Evolutionary conservation across 1,140 invertebrate species (phyloP).

Genomic region (Coenobita brevimanus): DNA sequence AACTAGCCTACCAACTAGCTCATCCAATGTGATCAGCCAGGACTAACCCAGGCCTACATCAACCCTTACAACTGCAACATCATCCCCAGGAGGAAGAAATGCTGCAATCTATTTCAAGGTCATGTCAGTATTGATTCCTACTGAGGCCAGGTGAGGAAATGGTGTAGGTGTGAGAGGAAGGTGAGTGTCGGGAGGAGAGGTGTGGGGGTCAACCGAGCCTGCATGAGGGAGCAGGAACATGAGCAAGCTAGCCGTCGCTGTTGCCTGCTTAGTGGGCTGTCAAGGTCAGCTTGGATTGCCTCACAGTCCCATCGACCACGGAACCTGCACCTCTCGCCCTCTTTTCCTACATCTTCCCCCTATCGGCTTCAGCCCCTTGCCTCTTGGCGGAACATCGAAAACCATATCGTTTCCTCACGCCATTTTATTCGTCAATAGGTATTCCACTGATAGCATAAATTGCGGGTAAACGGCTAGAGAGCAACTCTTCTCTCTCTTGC

Average conservation of each 20-base stretch:
- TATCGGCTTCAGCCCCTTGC: no score
- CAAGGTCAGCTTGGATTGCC: constrained; percentile 60
- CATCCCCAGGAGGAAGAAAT: constrained; percentile 24
- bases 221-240: constrained; percentile 49
- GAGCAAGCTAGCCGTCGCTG: constrained; percentile 51
- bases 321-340: not conserved
- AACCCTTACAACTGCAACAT: constrained; percentile 47
- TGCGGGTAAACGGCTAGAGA: constrained; percentile 34
- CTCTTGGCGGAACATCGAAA: not conserved
- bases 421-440: not conserved
- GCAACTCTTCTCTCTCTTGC: constrained; percentile 58
- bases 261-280: constrained; percentile 59
- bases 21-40: no score
- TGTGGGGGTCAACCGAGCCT: not conserved
- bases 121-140: constrained; percentile 39
- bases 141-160: not conserved
- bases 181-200: not conserved
- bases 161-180: not conserved
- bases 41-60: no score
- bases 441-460: constrained; percentile 30
- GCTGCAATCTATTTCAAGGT: constrained; percentile 37
- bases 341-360: no score
- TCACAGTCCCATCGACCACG: constrained; percentile 53
- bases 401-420: not conserved
- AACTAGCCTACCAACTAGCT: no score